These are phyloP conservation scores for Trididemnum clinides DNA, from an alignment of 23 tunicate species.

Conservation along the genomic window DNA sequence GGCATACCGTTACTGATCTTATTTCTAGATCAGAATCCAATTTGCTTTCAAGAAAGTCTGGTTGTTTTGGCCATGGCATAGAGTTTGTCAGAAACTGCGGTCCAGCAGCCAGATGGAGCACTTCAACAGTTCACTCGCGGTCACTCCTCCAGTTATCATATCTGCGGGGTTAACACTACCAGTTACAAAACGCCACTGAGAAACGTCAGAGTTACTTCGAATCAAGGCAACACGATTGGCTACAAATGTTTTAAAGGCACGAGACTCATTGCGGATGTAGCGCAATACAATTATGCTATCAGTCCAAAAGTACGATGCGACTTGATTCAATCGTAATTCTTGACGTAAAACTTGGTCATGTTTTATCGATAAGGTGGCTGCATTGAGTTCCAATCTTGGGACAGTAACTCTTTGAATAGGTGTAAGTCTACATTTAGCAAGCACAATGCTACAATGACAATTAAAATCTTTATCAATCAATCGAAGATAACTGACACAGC, in stretches of 20 bases:
- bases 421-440: slow-evolving; percentile 4
- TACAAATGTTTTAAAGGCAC: slow-evolving; percentile 40
- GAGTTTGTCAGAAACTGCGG: slow-evolving; percentile 28
- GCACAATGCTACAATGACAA: too few species aligned
- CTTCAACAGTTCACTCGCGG: slow-evolving; percentile 2
- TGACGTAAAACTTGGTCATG: slow-evolving; percentile 3
- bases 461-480: too few species aligned
- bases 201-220: not conserved
- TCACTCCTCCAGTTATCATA: slow-evolving; percentile 16
- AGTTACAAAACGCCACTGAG: slow-evolving; percentile 40
- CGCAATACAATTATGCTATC: slow-evolving; percentile 44
- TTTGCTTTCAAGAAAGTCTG: too few species aligned
- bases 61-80: too few species aligned
- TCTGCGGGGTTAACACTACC: slow-evolving; percentile 41
- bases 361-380: slow-evolving; percentile 33
- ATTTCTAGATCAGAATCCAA: slow-evolving; percentile 29
- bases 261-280: slow-evolving; percentile 9
- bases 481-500: too few species aligned
- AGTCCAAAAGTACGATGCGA: not conserved
- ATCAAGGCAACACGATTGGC: slow-evolving; percentile 42
- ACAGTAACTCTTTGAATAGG: slow-evolving; percentile 2
- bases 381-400: slow-evolving; percentile 26
- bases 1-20: not conserved
- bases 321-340: slow-evolving; percentile 12
- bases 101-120: too few species aligned